Percentiles rank a stretch among this genome's conserved stretches.
Conservation (phyloP, 2,888 invertebrate genomes). For the Dicyrtomina minuta region DNA sequence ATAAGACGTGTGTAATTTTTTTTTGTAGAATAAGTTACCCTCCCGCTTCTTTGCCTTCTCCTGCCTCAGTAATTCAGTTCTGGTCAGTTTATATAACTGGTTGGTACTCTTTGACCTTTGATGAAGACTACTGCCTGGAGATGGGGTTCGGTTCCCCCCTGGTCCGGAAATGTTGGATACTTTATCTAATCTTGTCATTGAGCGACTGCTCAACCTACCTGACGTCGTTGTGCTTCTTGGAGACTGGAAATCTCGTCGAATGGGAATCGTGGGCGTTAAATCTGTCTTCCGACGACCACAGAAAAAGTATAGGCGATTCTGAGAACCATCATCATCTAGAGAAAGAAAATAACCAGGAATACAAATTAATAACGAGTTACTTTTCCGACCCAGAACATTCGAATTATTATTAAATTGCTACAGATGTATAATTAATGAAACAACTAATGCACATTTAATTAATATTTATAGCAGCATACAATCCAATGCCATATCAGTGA, state of each 20-base stretch:
- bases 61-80: slow-evolving; percentile 52
- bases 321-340: slow-evolving; percentile 21
- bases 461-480: too few relatives aligned
- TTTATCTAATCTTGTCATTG: slow-evolving; percentile 53
- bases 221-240: slow-evolving; percentile 24
- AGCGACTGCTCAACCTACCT: slow-evolving; percentile 34
- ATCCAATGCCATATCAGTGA: too few relatives aligned
- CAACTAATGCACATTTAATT: too few relatives aligned
- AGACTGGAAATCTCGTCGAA: slow-evolving; percentile 40
- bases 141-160: slow-evolving; percentile 19
- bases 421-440: too few relatives aligned
- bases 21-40: slow-evolving; percentile 16
- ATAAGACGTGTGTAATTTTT: background rate
- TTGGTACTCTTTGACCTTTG: slow-evolving; percentile 51
- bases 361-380: background rate
- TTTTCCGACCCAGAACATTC: background rate
- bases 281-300: slow-evolving; percentile 52
- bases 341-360: background rate
- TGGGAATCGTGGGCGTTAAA: slow-evolving; percentile 52
- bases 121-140: slow-evolving; percentile 24
- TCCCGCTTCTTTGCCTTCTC: slow-evolving; percentile 46
- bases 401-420: too few relatives aligned
- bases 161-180: slow-evolving; percentile 45
- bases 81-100: slow-evolving; percentile 49
- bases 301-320: slow-evolving; percentile 38